These are phyloP conservation scores for Melanotaenia boesemani DNA, from an alignment of 2,797 vertebrate genomes.

Conservation along the genomic window DNA sequence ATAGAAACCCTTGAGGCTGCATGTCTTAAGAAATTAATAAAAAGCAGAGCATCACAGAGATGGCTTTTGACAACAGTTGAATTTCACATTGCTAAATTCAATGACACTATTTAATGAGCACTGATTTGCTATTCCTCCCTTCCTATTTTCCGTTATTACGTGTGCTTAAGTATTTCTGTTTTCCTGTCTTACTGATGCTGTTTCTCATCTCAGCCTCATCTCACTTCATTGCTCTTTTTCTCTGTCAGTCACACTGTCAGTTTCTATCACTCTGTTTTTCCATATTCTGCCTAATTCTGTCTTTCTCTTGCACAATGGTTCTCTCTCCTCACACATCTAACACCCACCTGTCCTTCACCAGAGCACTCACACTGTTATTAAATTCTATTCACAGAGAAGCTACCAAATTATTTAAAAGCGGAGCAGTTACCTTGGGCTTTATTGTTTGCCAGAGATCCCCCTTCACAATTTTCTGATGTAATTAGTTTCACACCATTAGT, in stretches of 20 bases:
- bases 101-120: slow-evolving; percentile 54
- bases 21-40: slow-evolving; percentile 56
- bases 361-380: slow-evolving; percentile 36
- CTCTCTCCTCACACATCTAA: slow-evolving; percentile 17
- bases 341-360: slow-evolving; percentile 30
- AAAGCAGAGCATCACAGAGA: slow-evolving; percentile 37
- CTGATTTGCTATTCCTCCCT: slow-evolving; percentile 45
- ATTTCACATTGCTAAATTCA: slow-evolving; percentile 51
- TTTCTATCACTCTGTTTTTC: slow-evolving; percentile 18
- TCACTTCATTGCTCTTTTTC: slow-evolving; percentile 35
- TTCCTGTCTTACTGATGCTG: neutral
- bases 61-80: slow-evolving; percentile 51
- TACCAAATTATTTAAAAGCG: slow-evolving; percentile 50
- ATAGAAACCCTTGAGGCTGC: slow-evolving; percentile 37
- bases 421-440: slow-evolving; percentile 48
- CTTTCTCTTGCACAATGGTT: slow-evolving; percentile 9
- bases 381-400: slow-evolving; percentile 48
- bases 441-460: slow-evolving; percentile 32
- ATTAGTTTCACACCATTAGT: slow-evolving; percentile 57
- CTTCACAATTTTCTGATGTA: slow-evolving; percentile 33
- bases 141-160: slow-evolving; percentile 20
- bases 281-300: slow-evolving; percentile 1
- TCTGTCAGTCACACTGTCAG: slow-evolving; percentile 34
- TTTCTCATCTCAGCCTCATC: slow-evolving; percentile 5
- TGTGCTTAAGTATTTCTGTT: slow-evolving; percentile 27